Percentiles rank a stretch among this genome's conserved stretches.
Conservation (phyloP, 2,888 invertebrate species). For the Rhingia campestris region DNA sequence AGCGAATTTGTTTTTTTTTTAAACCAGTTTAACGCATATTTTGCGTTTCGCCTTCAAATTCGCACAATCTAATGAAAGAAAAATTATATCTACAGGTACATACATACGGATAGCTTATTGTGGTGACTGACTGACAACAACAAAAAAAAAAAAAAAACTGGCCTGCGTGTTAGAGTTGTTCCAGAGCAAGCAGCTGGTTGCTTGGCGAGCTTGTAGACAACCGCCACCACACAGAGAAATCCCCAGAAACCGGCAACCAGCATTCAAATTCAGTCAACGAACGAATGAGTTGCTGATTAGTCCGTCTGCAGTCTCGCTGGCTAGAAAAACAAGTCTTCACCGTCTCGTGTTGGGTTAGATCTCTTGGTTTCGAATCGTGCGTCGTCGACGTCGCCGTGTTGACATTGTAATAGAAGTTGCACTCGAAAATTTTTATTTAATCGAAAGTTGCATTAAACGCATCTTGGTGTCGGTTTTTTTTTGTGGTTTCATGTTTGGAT, state of each 20-base stretch:
- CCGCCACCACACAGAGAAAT: slow-evolving; percentile 42
- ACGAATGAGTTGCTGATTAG: slow-evolving; percentile 66
- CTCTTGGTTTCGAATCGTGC: neutral
- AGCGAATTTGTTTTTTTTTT: neutral
- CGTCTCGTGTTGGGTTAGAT: slow-evolving; percentile 25
- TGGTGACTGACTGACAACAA: slow-evolving; percentile 15
- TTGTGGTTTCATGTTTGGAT: no score
- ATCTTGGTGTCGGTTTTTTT: slow-evolving; percentile 4
- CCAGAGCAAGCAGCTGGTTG: slow-evolving; percentile 53
- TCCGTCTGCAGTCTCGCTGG: slow-evolving; percentile 44
- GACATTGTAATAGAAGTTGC: slow-evolving; percentile 23
- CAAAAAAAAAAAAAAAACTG: slow-evolving; percentile 7
- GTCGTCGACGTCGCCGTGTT: slow-evolving; percentile 43
- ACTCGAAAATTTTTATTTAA: slow-evolving; percentile 7
- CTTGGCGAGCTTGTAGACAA: neutral
- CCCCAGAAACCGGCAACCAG: slow-evolving; percentile 61
- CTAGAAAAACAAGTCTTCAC: slow-evolving; percentile 29
- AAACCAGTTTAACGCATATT: slow-evolving; percentile 43
- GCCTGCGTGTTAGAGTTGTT: slow-evolving; percentile 56
- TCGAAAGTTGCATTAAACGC: slow-evolving; percentile 40
- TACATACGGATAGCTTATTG: neutral
- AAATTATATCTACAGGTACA: slow-evolving; percentile 11
- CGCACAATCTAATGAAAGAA: slow-evolving; percentile 30
- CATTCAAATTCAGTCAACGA: slow-evolving; percentile 70
- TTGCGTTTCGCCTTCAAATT: slow-evolving; percentile 56